Conservation (phyloP, 2,113 vertebrate genomes). For the Arizona elegans region DNA sequence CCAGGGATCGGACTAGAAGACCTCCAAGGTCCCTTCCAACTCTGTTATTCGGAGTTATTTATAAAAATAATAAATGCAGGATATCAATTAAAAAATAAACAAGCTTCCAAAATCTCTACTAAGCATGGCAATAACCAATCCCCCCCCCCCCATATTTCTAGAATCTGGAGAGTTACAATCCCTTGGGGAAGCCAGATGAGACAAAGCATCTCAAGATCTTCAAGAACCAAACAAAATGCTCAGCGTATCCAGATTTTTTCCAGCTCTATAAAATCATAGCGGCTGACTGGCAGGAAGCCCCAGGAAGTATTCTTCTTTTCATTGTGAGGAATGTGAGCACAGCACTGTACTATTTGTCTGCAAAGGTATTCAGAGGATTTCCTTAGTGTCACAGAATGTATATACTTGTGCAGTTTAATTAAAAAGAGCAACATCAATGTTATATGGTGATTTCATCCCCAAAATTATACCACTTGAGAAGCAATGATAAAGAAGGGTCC, state of each 20-base stretch:
- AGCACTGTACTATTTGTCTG: slow-evolving; percentile 8
- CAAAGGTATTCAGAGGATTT: slow-evolving; percentile 31
- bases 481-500: slow-evolving; percentile 26
- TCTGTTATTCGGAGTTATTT: not conserved
- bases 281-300: not conserved
- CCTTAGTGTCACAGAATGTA: slow-evolving; percentile 11
- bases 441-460: slow-evolving; percentile 48
- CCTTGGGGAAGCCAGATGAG: not conserved
- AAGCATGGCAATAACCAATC: not conserved
- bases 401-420: slow-evolving; percentile 43
- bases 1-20: not conserved
- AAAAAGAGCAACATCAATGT: slow-evolving; percentile 46
- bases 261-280: not conserved
- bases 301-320: not conserved
- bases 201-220: not conserved
- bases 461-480: slow-evolving; percentile 39
- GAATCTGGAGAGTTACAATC: not conserved
- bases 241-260: not conserved
- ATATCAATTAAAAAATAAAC: not conserved
- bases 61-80: not conserved
- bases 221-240: not conserved
- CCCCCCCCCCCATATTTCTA: not conserved
- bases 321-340: not conserved
- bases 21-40: not conserved
- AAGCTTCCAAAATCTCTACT: not conserved